These are phyloP conservation scores for Physocephala rufipes DNA, from an alignment of 2,888 invertebrate genomes.

Conservation along the genomic window DNA sequence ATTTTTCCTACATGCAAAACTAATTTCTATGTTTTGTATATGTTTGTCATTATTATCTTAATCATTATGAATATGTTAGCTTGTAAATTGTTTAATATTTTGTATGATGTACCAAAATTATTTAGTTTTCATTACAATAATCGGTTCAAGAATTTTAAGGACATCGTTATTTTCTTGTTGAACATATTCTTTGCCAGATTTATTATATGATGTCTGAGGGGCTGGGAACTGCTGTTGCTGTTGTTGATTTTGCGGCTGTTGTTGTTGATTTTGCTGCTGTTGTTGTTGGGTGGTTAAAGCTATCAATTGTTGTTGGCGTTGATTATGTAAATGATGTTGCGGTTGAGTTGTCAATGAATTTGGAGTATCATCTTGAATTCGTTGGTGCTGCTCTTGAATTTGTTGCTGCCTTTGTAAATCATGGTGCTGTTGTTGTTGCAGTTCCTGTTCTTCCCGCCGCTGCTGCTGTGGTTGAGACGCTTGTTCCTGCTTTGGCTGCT, in stretches of 20 bases:
- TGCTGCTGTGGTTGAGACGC: conserved; percentile 23
- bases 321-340: conserved; percentile 54
- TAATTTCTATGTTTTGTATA: conserved; percentile 13
- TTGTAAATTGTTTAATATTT: conserved; percentile 28
- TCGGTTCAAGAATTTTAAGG: conserved; percentile 66
- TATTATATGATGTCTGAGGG: conserved; percentile 17
- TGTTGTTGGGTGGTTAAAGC: conserved; percentile 52
- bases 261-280: conserved; percentile 47
- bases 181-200: conserved; percentile 52
- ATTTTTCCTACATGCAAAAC: conserved; percentile 15
- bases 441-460: conserved; percentile 10
- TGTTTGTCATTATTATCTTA: conserved; percentile 17
- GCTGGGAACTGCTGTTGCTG: conserved; percentile 46
- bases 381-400: conserved; percentile 45
- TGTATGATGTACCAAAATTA: conserved; percentile 48
- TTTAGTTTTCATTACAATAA: conserved; percentile 66
- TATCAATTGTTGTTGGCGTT: conserved; percentile 54
- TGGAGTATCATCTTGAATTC: conserved; percentile 29
- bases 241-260: conserved; percentile 47
- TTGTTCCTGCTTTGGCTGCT: conserved; percentile 32
- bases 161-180: conserved; percentile 64
- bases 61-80: conserved; percentile 15
- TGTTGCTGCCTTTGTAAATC: conserved; percentile 40
- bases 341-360: conserved; percentile 36
- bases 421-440: conserved; percentile 37